Base-by-base conservation (phyloP, 1,140 invertebrate species). In the Drosophila albomicans region DNA sequence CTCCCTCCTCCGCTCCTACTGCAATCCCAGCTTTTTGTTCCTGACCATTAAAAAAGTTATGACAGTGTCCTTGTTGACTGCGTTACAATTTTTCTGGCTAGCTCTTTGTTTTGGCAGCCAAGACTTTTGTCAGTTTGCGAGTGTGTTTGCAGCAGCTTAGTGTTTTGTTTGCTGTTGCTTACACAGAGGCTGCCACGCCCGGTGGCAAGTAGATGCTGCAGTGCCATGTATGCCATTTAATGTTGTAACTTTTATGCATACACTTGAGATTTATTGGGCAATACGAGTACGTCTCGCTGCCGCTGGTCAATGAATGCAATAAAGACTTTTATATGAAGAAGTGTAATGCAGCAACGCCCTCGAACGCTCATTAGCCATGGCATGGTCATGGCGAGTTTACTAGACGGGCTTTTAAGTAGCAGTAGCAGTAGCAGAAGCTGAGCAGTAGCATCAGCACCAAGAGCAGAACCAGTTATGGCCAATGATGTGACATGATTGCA, bases 401-500 rank as follows among this genome's bases (percentile, higher is more conserved):
- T 57, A 48, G 54, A n/a, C 52, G 8, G 52, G 56, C 69, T 49
- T 43, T 43, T 65, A 63, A 73, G 35, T 58, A 61, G 10, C 28
- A 16, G 35, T 58, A 61, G 10, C 28, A 16, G 35, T 25, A 45
- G 64, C 20, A 3, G 20, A 25, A 25, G 20, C 20, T 25, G 3
- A 61, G 10, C 28, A 16, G 35, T 25, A 45, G 64, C 43, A 56
- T 32, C 32, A 46, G 61, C 45, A 48, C 41, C 45, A 56, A 11
- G n/a, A 15, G 43, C 15, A 74, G 70, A 90, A 88, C 85, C 86
- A 88, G 85, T 89, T 90, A 79, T 88, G 76, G 81, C 65, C 70
- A 91, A 91, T 86, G 88, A 91, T 87, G 88, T 91, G 88, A 91
- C 88, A 91, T 91, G 88, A 91, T 91, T 91, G 88, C 78, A 81